Base-by-base conservation (phyloP, 1,140 invertebrate genomes). In the Lasioglossum baleicum region DNA sequence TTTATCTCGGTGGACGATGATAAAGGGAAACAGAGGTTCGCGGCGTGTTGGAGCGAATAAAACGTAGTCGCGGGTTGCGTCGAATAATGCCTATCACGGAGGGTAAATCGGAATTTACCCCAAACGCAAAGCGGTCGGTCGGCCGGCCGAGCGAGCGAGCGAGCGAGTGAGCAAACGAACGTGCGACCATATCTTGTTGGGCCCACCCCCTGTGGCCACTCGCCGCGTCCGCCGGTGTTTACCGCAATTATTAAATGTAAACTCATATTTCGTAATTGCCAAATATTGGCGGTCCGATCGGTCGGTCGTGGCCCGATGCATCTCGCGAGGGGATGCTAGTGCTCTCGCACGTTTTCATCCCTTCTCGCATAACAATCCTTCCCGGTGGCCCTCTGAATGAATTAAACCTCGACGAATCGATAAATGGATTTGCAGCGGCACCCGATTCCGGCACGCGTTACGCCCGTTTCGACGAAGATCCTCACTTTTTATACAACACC, bases 231-330 rank as follows among this genome's bases (percentile, higher is more conserved):
- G 80, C 88, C 89, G 86, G 86, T 92, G 88, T 92, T 92, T 92
- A 91, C 91, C 90, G 88, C 90, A 91, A 92, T 92, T 92, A 92
- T 92, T 91, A 91, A 92, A 92, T 91, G 90, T 91, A 91, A 90
- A 90, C 89, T 91, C 90, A 91, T 90, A 90, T 91, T 90, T 91
- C 87, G 88, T 91, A 91, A 91, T 91, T 91, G 90, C 88, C 89
- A 91, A 91, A 91, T 90, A 91, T 90, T 90, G 90, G 87, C 81
- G 86, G 88, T 89, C 82, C 88, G 81, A 88, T 88, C 86, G 88
- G 82, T 70, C 76, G 86, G 83, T 67, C 73, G 81, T 82, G 85
- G 75, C 75, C 77, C 83, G 81, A 85, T 84, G 84, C 87, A 82
- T 84, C 85, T 89, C 83, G 83, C 82, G 86, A 85, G 85, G 76